Conservation (phyloP, 2,113 vertebrate genomes). For the Microcebus jonahi region DNA sequence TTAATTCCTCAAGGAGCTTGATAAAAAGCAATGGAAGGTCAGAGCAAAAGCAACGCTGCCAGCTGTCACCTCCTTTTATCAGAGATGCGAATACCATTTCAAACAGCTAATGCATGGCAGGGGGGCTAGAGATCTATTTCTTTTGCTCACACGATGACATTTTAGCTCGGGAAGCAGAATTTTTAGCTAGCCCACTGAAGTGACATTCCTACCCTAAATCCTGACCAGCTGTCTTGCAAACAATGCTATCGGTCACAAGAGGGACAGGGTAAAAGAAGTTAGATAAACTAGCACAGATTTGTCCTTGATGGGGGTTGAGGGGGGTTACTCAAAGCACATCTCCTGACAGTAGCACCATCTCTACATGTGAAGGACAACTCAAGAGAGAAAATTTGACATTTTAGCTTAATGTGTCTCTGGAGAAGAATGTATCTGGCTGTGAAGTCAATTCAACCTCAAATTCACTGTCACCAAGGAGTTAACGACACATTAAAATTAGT, state of each 20-base stretch:
- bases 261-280: constrained; percentile 15
- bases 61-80: constrained; percentile 57
- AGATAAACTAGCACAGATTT: background rate
- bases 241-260: background rate
- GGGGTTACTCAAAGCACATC: background rate
- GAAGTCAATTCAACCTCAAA: constrained; percentile 57
- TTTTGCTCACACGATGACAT: constrained; percentile 43
- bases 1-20: constrained; percentile 65
- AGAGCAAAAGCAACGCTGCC: constrained; percentile 55
- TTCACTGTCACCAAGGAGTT: constrained; percentile 59
- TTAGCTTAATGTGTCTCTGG: constrained; percentile 54
- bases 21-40: constrained; percentile 73
- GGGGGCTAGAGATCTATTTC: constrained; percentile 29
- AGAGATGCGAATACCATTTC: constrained; percentile 56
- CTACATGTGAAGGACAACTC: constrained; percentile 57
- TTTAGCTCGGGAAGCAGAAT: constrained; percentile 53
- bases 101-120: constrained; percentile 18
- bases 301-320: background rate
- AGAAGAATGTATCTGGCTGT: constrained; percentile 34
- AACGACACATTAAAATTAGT: constrained; percentile 74
- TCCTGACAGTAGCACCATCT: background rate
- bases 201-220: background rate
- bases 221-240: constrained; percentile 52
- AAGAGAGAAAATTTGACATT: constrained; percentile 61
- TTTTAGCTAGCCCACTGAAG: constrained; percentile 6